Base-by-base conservation (phyloP, 2,113 vertebrate genomes). In the Nettapus auritus region DNA sequence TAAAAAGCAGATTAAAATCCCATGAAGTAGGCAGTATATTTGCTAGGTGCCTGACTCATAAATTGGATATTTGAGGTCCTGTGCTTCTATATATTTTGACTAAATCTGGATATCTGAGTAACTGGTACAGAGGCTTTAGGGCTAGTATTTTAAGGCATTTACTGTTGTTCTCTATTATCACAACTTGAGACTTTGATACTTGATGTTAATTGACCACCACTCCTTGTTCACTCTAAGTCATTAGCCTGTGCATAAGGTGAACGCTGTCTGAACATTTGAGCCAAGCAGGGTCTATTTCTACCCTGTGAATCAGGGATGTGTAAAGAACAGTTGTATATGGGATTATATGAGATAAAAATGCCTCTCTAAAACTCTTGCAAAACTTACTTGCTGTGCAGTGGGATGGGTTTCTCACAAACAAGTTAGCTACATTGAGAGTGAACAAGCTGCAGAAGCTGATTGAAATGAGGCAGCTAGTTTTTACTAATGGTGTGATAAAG, bases 201-300 rank as follows among this genome's bases (percentile, higher is more conserved):
- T 34, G 15, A 14, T 64, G 4, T 36, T 50, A 84, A 31, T 29
- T 23, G 23, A 77, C 44, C 8, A 23, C 9, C 29, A 19, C n/a
- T 67, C 0, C 0, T 28, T 60, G 21, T n/a, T 69, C 33, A n/a
- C 28, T 56, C 48, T 36, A 70, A 69, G 40, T n/a, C 13, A 1
- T 36, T 50, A 53, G 28, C n/a, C 42, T 31, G 9, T 34, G 68
- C 42, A 23, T 44, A 44, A 62, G 59, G 7, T 46, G n/a, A 80
- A 40, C 0, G 0, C 2, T 56, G 16, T 26, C 40, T 56, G 26
- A 33, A 38, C 4, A 4, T 55, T 46, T 63, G 23, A 50, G 56
- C 57, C 42, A 77, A 26, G 29, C 46, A 63, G 3, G 13, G 6
- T 53, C 0, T 46, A 64, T 25, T 85, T 82, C 52, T 17, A 31